Evolutionary conservation across 2,888 invertebrate species (phyloP).

Genomic region (Chironomus riparius): DNA sequence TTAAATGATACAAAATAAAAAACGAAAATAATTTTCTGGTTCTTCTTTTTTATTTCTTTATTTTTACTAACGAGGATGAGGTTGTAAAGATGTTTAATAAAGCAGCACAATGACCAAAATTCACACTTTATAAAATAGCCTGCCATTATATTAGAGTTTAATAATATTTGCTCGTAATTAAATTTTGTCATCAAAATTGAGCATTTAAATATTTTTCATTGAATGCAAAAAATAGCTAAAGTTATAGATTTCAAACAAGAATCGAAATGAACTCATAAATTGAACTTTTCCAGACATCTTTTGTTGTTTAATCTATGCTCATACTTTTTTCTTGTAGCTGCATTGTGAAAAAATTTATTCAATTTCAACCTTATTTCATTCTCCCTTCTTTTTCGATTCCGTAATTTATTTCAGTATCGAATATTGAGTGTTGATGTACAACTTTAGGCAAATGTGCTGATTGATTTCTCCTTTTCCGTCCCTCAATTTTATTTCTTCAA

Average conservation of each 20-base stretch:
- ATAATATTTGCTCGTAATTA: no score
- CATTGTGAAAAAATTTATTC: no score
- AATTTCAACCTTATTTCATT: background rate
- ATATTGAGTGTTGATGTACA: background rate
- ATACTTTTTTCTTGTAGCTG: background rate
- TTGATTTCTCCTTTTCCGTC: background rate
- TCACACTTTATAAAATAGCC: no score
- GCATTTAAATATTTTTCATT: no score
- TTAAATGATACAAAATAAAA: background rate
- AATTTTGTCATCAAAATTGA: no score
- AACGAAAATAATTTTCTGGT: background rate
- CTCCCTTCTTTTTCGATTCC: background rate
- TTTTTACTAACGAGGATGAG: background rate
- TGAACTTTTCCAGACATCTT: no score
- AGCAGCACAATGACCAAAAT: no score
- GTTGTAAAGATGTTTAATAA: background rate
- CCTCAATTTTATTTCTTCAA: background rate
- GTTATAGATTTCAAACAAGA: no score
- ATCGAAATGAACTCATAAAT: no score
- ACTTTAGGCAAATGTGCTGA: constrained; percentile 4
- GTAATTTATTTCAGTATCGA: background rate
- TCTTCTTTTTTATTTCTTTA: background rate
- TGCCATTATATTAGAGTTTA: no score
- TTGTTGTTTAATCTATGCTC: no score
- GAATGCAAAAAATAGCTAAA: no score